Evolutionary conservation across 2,888 invertebrate species (phyloP), one percentile per base, ranked within the genome.

Genomic region (Andricus quercusramuli): DNA sequence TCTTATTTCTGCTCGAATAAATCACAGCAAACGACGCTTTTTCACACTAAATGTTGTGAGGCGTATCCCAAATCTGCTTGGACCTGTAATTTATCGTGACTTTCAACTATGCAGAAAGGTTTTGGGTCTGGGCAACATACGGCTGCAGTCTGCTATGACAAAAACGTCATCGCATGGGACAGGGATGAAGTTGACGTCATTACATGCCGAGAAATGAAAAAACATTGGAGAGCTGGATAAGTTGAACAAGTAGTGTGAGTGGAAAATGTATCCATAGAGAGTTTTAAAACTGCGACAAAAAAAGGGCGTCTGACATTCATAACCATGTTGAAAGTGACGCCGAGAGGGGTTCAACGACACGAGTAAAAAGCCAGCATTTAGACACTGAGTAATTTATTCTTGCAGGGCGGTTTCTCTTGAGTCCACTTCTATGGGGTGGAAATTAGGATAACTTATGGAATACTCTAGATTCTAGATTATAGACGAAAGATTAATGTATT

Each of bases 11-110:
- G n/a, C 29, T 29, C 3, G 11, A 70, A 70, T 70, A 70, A 70
- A 70, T 70, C 70, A 70, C 20, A 29, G 32, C 51, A 70, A 70
- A 70, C 29, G 70, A 51, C n/a, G 70, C 70, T 70, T 70, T 70
- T 70, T 70, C 51, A 20, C 22, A 51, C 25, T 51, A 70, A 51
- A 70, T 70, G 70, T 70, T 70, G 70, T 70, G 51, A 70, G 29
- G 51, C 70, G 70, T 51, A 70, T 70, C 51, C 51, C 11, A 70
- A 70, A 70, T 70, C 32, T 70, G 70, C 51, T 51, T 51, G 51
- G 29, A 70, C 70, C 51, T 47, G 25, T 51, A 51, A 70, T 51
- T 51, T 70, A 70, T 70, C 47, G 51, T 70, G 47, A 70, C 70
- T 70, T 51, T 20, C 70, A 68, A 68, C 68, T 68, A 70, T 70